Conservation (phyloP, 2,797 vertebrate genomes). For the Huso huso region DNA sequence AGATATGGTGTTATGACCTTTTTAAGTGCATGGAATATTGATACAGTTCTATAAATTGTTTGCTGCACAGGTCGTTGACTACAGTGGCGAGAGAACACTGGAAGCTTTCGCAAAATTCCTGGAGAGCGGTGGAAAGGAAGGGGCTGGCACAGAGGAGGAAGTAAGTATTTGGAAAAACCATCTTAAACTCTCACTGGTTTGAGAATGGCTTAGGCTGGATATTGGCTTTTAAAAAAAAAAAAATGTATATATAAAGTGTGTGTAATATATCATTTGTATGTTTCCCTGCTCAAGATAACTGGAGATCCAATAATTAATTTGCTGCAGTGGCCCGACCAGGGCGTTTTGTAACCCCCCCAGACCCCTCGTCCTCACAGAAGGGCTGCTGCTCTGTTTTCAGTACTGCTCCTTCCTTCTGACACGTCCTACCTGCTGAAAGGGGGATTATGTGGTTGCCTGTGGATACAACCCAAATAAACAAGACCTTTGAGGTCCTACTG, state of each 20-base stretch:
- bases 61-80: slow-evolving; percentile 77
- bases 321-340: background rate
- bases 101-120: slow-evolving; percentile 92
- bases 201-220: background rate
- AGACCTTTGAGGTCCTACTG: too few relatives aligned
- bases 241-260: too few relatives aligned
- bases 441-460: background rate
- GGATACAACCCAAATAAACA: background rate
- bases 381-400: background rate
- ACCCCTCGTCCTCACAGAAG: background rate
- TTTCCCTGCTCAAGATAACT: too few relatives aligned
- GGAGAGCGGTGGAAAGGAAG: slow-evolving; percentile 91
- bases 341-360: background rate
- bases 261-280: too few relatives aligned
- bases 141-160: slow-evolving; percentile 67
- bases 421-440: background rate
- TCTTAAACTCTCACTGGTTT: too few relatives aligned
- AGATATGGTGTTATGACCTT: too few relatives aligned
- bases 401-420: background rate
- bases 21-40: too few relatives aligned
- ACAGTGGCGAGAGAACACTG: slow-evolving; percentile 89
- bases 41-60: background rate
- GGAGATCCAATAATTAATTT: too few relatives aligned
- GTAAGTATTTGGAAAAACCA: slow-evolving; percentile 44
- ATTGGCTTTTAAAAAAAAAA: too few relatives aligned